Conservation (phyloP, 1,140 invertebrate species). For the Heterodera schachtii region DNA sequence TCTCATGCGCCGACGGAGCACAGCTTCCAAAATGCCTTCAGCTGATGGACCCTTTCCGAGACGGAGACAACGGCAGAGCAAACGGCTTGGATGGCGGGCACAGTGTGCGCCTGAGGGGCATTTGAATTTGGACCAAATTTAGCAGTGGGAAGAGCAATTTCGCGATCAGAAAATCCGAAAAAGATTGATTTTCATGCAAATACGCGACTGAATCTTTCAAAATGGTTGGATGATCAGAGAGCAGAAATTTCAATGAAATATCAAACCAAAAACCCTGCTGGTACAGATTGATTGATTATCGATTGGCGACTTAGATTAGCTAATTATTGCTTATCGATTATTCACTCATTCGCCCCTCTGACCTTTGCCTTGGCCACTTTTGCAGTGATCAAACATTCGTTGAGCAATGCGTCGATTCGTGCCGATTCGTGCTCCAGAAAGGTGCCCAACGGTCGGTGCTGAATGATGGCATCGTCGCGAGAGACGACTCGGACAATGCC, state of each 20-base stretch:
- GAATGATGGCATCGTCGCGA: conserved; percentile 25
- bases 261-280: too few species aligned
- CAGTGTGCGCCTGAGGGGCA: conserved; percentile 37
- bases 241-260: too few species aligned
- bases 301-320: too few species aligned
- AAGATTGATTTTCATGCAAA: too few species aligned
- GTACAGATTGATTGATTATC: too few species aligned
- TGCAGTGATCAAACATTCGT: conserved; percentile 35
- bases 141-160: too few species aligned
- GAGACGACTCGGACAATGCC: conserved; percentile 32
- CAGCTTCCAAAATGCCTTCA: conserved; percentile 39
- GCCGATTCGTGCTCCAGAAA: conserved; percentile 20
- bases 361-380: conserved; percentile 27
- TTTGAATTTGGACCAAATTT: not conserved
- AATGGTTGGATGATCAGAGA: too few species aligned
- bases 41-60: conserved; percentile 37
- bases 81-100: conserved; percentile 45
- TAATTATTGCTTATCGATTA: too few species aligned
- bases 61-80: conserved; percentile 40
- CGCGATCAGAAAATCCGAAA: too few species aligned
- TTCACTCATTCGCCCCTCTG: not conserved
- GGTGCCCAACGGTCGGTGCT: conserved; percentile 20
- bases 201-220: too few species aligned
- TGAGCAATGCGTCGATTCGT: conserved; percentile 27
- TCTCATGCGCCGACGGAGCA: conserved; percentile 19